Percentiles rank a stretch among this genome's conserved stretches.
phyloP scores from a whole-genome alignment of 2,113 vertebrate genomes.

The Podarcis muralis region DNA sequence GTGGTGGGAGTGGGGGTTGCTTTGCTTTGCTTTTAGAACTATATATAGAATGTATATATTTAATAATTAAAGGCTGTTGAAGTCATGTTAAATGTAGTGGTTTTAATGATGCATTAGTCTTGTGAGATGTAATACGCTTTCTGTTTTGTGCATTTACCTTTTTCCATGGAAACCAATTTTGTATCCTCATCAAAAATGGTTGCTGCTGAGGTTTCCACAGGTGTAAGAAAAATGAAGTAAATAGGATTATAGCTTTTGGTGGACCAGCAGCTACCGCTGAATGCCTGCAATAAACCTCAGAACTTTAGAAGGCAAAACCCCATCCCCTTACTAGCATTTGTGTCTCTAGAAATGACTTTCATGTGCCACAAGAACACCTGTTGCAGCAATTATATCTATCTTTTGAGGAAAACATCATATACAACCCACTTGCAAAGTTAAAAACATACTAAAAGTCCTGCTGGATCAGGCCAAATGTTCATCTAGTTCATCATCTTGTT shows the following conservation, averaged over 20 bases:
- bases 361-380: slow-evolving; percentile 40
- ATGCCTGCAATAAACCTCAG: not conserved
- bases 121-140: slow-evolving; percentile 50
- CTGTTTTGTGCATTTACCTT: not conserved
- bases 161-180: slow-evolving; percentile 22
- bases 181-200: not conserved
- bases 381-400: slow-evolving; percentile 42
- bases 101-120: slow-evolving; percentile 39
- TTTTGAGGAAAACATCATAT: slow-evolving; percentile 9
- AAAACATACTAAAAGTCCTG: too few species aligned
- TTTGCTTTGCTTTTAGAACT: slow-evolving; percentile 59
- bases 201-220: not conserved
- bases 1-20: not conserved
- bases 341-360: slow-evolving; percentile 29
- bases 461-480: too few species aligned
- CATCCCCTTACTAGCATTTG: not conserved
- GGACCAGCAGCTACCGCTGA: not conserved
- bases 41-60: not conserved
- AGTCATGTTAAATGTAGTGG: slow-evolving; percentile 37
- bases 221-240: not conserved
- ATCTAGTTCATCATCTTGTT: too few species aligned
- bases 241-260: not conserved
- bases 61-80: slow-evolving; percentile 10
- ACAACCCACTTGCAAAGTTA: slow-evolving; percentile 12
- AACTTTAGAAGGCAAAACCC: not conserved